Base-by-base conservation (phyloP, 2,113 vertebrate species). In the Callionymus lyra region DNA sequence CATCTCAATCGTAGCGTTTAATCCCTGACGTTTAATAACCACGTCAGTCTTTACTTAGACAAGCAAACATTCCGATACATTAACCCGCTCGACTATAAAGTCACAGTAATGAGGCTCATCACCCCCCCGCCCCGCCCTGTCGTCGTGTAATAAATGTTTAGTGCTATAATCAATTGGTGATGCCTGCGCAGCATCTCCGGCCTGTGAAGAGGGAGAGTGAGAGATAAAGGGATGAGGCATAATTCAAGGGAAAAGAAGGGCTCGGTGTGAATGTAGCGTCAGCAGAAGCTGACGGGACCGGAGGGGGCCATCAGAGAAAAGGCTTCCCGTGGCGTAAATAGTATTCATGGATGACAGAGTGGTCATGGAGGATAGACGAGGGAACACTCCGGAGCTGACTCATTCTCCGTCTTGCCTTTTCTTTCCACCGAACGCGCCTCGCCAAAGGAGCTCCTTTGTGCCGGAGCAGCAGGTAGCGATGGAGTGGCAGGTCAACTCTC, bases 111-210 rank as follows among this genome's bases (percentile, higher is more conserved):
- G 44, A 73, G 59, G 62, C 72, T 71, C 54, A 51, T 70, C 52
- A 50, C 46, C 59, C 65, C 31, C 75, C 46, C 38, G 62, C 70
- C 69, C 63, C 67, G 65, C 39, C 72, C 70, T 59, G 72, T 73
- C 50, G 65, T 74, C 79, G 76, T 83, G 77, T 85, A 84, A 85
- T 86, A 86, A 82, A 86, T 84, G 81, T 84, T 85, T 61, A 50
- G 65, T 38, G 52, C 68, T 52, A 66, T 83, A 87, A 87, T 89
- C 82, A 83, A 85, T 89, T 87, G 77, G 83, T 68, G 74, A 86
- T 82, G 88, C 80, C 74, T 59, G 35, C 62, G 63, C 71, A 77
- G 74, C 80, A 86, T 85, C 74, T 80, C 76, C 72, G 64, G 68
- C 57, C 65, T 51, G 45, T 72, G 72, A 74, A 71, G 70, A 55